Percentiles rank a stretch among this genome's conserved stretches.
phyloP scores from a whole-genome alignment of 1,140 invertebrate species.

The Cherax destructor region DNA sequence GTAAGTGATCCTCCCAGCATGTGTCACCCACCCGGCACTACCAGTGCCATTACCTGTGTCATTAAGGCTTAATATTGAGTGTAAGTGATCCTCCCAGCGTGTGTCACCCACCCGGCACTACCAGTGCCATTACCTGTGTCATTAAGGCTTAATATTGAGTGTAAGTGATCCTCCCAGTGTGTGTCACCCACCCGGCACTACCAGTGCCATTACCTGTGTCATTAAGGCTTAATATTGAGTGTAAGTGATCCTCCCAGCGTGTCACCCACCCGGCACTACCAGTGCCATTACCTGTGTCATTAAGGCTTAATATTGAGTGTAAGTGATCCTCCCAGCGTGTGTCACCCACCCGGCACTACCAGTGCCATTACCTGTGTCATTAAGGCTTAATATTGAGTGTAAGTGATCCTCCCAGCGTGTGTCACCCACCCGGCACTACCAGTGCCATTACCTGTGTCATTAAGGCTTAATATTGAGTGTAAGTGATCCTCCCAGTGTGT shows the following conservation, averaged over 20 bases:
- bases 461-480: constrained; percentile 53
- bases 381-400: constrained; percentile 66
- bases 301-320: constrained; percentile 53
- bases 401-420: not conserved
- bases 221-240: constrained; percentile 62
- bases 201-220: constrained; percentile 16
- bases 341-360: constrained; percentile 56
- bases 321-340: no score
- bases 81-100: constrained; percentile 15
- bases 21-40: constrained; percentile 49
- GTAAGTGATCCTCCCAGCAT: no score
- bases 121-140: constrained; percentile 22
- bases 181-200: constrained; percentile 50
- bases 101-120: constrained; percentile 50
- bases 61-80: constrained; percentile 62
- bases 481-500: no score
- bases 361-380: not conserved
- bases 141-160: constrained; percentile 53
- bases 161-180: no score
- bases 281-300: constrained; percentile 7
- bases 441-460: constrained; percentile 7
- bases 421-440: constrained; percentile 56
- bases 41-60: constrained; percentile 16
- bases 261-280: constrained; percentile 48
- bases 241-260: constrained; percentile 15